phyloP scores from a whole-genome alignment of 2,113 vertebrate genomes.

The Callospermophilus lateralis region DNA sequence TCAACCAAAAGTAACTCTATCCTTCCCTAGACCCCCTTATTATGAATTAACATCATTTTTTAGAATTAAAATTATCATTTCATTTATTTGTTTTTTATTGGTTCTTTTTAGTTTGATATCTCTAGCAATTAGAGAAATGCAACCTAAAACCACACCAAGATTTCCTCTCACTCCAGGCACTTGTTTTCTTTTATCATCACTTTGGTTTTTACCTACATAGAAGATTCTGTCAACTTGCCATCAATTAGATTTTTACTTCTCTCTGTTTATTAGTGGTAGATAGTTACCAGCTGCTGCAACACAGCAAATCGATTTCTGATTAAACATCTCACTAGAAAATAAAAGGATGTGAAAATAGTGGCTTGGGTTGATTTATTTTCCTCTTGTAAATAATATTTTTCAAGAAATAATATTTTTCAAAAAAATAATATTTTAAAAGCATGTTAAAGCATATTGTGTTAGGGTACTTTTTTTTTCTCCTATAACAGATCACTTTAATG shows the following conservation, averaged over 20 bases:
- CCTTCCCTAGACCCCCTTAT: too few relatives aligned
- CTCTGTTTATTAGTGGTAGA: not conserved
- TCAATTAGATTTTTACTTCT: not conserved
- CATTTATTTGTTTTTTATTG: too few relatives aligned
- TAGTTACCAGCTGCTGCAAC: not conserved
- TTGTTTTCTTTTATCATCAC: not conserved
- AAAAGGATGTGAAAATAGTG: slow-evolving; percentile 5
- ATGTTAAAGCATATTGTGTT: not conserved
- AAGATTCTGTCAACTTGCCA: not conserved
- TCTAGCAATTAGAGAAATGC: too few relatives aligned
- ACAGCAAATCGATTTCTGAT: not conserved
- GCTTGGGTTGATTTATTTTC: slow-evolving; percentile 22
- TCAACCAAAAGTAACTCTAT: too few relatives aligned
- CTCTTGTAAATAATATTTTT: not conserved
- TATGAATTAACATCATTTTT: too few relatives aligned
- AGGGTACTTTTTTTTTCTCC: not conserved
- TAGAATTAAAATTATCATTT: too few relatives aligned
- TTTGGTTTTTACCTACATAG: not conserved
- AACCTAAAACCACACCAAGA: too few relatives aligned
- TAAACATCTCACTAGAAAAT: slow-evolving; percentile 16
- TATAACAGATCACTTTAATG: not conserved
- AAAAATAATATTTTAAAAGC: slow-evolving; percentile 36
- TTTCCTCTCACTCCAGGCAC: not conserved
- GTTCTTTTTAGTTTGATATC: too few relatives aligned
- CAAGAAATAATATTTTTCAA: not conserved